Percentiles rank a stretch among this genome's conserved stretches.
Conservation (phyloP, 2,113 vertebrate genomes). For the Chloroceryle aenea region DNA sequence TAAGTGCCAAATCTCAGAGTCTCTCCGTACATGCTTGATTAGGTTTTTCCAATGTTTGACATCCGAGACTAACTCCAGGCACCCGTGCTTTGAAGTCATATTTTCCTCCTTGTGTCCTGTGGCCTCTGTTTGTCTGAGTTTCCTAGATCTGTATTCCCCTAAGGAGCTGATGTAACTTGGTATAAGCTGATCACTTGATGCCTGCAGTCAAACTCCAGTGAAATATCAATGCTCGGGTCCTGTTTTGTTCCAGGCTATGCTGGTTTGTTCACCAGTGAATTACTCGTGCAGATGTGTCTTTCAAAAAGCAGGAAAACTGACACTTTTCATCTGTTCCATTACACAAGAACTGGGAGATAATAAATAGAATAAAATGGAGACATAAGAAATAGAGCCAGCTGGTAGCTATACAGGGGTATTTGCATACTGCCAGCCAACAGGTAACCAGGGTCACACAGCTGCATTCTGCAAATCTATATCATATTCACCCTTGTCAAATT, state of each 20-base stretch:
- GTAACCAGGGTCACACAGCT: neutral
- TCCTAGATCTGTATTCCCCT: neutral
- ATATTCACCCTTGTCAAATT: neutral
- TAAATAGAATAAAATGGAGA: neutral
- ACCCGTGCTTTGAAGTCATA: neutral
- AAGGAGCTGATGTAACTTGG: neutral
- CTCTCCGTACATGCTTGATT: neutral
- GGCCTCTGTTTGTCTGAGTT: neutral
- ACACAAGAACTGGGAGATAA: neutral
- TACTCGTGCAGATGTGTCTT: neutral
- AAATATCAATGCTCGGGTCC: neutral
- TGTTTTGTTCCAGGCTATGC: neutral
- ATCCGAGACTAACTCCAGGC: neutral
- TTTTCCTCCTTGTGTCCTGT: neutral
- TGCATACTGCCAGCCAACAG: neutral
- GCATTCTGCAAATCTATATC: neutral
- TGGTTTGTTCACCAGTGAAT: neutral
- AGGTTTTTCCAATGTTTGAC: neutral
- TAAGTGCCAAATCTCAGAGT: neutral
- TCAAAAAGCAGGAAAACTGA: neutral
- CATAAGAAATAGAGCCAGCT: neutral
- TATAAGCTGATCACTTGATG: no score
- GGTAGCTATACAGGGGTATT: rapidly evolving
- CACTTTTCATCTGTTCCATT: neutral
- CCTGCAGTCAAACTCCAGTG: neutral